These are phyloP conservation scores for Martes martes DNA, from an alignment of 2,113 vertebrate species.

Conservation along the genomic window DNA sequence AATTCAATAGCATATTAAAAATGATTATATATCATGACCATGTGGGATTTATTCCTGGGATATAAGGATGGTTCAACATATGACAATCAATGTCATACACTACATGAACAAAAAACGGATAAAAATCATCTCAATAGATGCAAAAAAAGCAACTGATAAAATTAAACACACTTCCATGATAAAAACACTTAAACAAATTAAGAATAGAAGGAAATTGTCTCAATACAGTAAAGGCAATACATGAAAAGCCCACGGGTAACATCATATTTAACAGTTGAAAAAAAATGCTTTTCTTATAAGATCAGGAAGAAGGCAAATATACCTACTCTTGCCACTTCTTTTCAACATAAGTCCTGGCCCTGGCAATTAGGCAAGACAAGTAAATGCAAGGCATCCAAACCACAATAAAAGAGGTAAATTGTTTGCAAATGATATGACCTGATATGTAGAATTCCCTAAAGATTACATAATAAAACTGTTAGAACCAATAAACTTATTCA, in stretches of 20 bases:
- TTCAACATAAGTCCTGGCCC: not conserved
- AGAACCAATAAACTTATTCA: not conserved
- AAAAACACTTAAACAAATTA: not conserved
- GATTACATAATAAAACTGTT: not conserved
- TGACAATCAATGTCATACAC: not conserved
- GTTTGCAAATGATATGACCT: not conserved
- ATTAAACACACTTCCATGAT: not conserved
- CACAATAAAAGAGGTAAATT: not conserved
- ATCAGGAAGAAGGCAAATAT: not conserved
- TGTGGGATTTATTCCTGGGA: not conserved
- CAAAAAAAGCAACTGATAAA: not conserved
- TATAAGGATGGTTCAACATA: not conserved
- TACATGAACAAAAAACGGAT: not conserved
- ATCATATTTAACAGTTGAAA: not conserved
- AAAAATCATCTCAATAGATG: not conserved
- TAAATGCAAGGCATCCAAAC: not conserved
- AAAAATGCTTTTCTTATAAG: not conserved
- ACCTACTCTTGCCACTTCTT: not conserved
- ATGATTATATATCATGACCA: not conserved
- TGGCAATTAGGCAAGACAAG: not conserved
- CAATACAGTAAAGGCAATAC: not conserved
- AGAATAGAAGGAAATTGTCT: not conserved
- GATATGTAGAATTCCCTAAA: not conserved
- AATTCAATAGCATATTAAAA: not conserved
- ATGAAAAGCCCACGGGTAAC: not conserved